A percentile compares a stretch with the other conserved stretches of the same genome.
phyloP scores from a whole-genome alignment of 2,888 invertebrate species.

The Malthinus flaveolus region DNA sequence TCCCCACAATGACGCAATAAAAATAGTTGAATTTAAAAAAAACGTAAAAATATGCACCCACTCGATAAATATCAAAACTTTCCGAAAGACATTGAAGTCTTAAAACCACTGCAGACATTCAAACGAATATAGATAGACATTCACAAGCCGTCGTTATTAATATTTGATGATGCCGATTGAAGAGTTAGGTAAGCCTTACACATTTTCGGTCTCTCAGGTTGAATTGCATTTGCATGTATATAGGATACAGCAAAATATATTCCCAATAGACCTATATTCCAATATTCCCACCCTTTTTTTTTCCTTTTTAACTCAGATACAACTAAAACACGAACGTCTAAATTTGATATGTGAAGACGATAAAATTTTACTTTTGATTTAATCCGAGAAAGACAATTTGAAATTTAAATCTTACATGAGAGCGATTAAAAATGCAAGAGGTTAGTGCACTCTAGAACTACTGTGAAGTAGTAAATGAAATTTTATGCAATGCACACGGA shows the following conservation, averaged over 20 bases:
- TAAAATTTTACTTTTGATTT: not conserved
- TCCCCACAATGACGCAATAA: no score
- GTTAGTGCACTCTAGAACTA: no score
- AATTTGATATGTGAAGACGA: constrained; percentile 8
- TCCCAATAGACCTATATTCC: constrained; percentile 34
- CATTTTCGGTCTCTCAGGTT: constrained; percentile 46
- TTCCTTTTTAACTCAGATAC: constrained; percentile 3
- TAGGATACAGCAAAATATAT: constrained; percentile 43
- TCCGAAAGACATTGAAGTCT: no score
- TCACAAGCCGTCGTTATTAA: constrained; percentile 39
- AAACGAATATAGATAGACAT: constrained; percentile 27
- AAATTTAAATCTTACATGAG: no score
- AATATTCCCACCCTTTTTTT: constrained; percentile 24
- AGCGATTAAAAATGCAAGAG: no score
- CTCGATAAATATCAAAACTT: no score
- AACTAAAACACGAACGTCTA: constrained; percentile 22
- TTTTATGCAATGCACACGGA: no score
- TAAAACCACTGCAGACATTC: constrained; percentile 31
- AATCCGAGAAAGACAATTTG: no score
- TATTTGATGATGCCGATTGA: constrained; percentile 45
- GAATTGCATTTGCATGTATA: constrained; percentile 54
- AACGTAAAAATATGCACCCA: no score
- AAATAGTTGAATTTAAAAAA: no score
- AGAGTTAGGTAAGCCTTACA: constrained; percentile 39
- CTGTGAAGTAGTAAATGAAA: no score